Evolutionary conservation across 2,888 invertebrate species (phyloP), one percentile per base, ranked within the genome.

Genomic region (Temnothorax ravouxi): DNA sequence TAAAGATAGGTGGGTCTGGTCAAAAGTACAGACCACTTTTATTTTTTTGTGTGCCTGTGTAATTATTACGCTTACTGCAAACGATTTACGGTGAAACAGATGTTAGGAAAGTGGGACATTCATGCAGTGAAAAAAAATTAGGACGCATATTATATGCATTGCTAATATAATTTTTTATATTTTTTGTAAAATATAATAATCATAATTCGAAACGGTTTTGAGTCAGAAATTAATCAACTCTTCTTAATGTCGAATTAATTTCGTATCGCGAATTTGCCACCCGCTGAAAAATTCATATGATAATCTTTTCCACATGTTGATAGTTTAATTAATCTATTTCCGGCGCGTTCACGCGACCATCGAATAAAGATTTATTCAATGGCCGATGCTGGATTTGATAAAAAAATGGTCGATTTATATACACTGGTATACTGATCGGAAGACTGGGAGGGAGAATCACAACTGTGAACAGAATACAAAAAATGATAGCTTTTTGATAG

Each of bases 321-420:
- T 21, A 34, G 5, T n/a, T 47, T 13, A 21, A 21, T 47, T 13
- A 38, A 21, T 47, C 38, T 11, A 44, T 61, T 69, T 38, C 0
- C 3, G 61, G 54, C 1, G 1, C 1, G 1, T 41, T 44, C 1
- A 77, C 18, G 3, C 3, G 13, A 3, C 44, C 77, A 11, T 54
- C 4, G 41, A 67, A 76, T 5, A 76, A 52, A 38, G 18, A 50
- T 21, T 5, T 21, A 0, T 76, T 76, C 6, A 34, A 13, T 15
- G 15, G 2, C 13, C 15, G 21, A 62, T 75, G 4, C 1, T n/a
- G 21, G 3, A 75, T 75, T 21, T 34, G 38, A 64, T 76, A 50
- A 64, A 25, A 62, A 52, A 64, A 64, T 13, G 64, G 3, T 75
- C 75, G 62, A 38, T 75, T 21, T 47, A 61, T 15, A 13, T 50